phyloP scores from a whole-genome alignment of 2,113 vertebrate genomes.

The Leptodactylus fuscus region DNA sequence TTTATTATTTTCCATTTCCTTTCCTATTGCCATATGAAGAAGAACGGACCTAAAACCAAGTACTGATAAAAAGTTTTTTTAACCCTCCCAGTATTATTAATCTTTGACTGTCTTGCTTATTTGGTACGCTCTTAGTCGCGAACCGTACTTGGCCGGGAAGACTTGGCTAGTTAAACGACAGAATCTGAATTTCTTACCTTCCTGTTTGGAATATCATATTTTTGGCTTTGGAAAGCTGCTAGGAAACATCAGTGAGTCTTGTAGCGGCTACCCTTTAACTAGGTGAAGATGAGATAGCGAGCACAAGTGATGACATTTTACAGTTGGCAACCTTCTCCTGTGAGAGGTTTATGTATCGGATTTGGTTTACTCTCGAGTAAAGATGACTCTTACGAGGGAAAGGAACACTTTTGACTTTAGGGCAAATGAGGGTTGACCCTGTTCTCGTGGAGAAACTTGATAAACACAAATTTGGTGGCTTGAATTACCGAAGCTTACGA shows the following conservation, averaged over 20 bases:
- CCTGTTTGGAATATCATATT: conserved; percentile 47
- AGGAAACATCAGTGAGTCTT: conserved; percentile 24
- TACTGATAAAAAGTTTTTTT: background rate
- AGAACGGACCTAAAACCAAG: too few relatives aligned
- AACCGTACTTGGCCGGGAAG: background rate
- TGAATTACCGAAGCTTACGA: background rate
- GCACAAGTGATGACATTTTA: conserved; percentile 39
- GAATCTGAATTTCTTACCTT: conserved; percentile 20
- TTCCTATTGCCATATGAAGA: background rate
- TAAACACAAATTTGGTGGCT: background rate
- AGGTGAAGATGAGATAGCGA: conserved; percentile 45
- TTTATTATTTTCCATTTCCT: too few relatives aligned
- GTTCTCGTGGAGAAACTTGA: background rate
- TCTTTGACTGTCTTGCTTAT: background rate
- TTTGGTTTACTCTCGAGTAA: conserved; percentile 25
- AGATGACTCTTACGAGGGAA: conserved; percentile 3
- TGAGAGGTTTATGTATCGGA: background rate
- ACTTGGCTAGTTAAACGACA: background rate
- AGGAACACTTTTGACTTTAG: background rate
- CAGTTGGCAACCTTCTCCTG: conserved; percentile 18
- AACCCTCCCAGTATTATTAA: background rate
- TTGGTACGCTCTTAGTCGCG: background rate
- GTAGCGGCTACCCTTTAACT: conserved; percentile 31
- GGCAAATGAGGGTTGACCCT: background rate
- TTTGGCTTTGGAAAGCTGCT: conserved; percentile 21